Evolutionary conservation across 2,888 invertebrate species (phyloP), one percentile per base, ranked within the genome.

Genomic region (Craniophora ligustri): DNA sequence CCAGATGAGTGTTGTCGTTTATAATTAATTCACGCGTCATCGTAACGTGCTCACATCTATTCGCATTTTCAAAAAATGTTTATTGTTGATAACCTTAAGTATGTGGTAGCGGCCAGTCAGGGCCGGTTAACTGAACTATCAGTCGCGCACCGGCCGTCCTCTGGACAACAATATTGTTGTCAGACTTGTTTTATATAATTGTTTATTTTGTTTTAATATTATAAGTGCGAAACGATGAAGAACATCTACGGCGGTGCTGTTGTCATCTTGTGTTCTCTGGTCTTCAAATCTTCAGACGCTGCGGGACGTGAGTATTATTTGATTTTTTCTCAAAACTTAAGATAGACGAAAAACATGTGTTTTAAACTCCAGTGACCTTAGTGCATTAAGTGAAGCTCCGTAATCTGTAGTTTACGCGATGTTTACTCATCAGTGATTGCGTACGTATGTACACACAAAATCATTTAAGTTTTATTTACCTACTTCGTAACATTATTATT

Each of bases 41-140:
- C 61, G 50, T 50, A 67, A 39, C 53, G 50, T 41, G 61, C 56
- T 60, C 61, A 56, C 61, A 59, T 63, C 54, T 53, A 71, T 67
- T 76, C 69, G 70, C 55, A 74, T 79, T 82, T 78, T 79, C 67
- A 68, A 79, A 77, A 78, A 78, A 79, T 75, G 77, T 76, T 76
- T 78, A 78, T 78, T 80, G 84, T 84, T 84, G 86, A 87, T 88
- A 88, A 87, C 88, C 87, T 87, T 82, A 79, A 69, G 77, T 79
- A 40, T 79, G 73, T 77, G 40, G 70, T 53, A 74, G 67, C 73
- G 71, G 77, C 76, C 75, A 84, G 81, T 78, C 83, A 81, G 81
- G 81, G 85, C 68, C 83, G 74, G 75, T 65, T 79, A 65, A 75
- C 67, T 64, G 67, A 72, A 67, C 76, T 77, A 80, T 82, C 87